These are phyloP conservation scores for Andrena praecox DNA, from an alignment of 2,888 invertebrate genomes.

Conservation along the genomic window DNA sequence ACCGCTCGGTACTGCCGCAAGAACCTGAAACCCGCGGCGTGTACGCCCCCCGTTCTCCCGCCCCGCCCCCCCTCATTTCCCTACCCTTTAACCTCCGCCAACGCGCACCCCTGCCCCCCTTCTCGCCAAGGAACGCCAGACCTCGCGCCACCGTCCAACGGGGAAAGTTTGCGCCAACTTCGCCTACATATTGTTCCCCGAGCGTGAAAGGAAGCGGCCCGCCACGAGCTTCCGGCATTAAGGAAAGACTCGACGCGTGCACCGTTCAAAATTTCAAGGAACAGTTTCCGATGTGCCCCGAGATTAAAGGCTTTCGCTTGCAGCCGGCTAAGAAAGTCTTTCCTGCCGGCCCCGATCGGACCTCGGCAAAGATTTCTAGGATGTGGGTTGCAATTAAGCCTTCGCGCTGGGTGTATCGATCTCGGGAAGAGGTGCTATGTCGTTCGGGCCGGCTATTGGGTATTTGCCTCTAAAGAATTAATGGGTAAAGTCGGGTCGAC, in stretches of 20 bases:
- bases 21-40: constrained; percentile 73
- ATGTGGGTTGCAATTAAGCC: constrained; percentile 5
- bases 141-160: constrained; percentile 62
- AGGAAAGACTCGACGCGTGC: constrained; percentile 47
- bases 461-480: neutral
- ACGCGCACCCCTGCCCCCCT: constrained; percentile 12
- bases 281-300: constrained; percentile 17
- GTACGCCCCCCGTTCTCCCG: constrained; percentile 36
- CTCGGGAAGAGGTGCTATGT: neutral
- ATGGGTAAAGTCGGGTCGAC: neutral
- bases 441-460: neutral
- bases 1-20: constrained; percentile 75
- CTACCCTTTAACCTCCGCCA: constrained; percentile 43
- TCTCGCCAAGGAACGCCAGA: constrained; percentile 38
- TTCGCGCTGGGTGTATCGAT: neutral
- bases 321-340: neutral
- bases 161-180: constrained; percentile 77
- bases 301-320: constrained; percentile 37
- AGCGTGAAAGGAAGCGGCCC: constrained; percentile 69
- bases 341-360: neutral
- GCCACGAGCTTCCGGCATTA: constrained; percentile 58
- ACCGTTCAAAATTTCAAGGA: constrained; percentile 45
- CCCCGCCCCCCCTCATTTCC: constrained; percentile 44
- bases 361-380: neutral
- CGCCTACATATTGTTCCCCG: constrained; percentile 71